phyloP scores from a whole-genome alignment of 2,113 vertebrate species.

The Thunnus thynnus region DNA sequence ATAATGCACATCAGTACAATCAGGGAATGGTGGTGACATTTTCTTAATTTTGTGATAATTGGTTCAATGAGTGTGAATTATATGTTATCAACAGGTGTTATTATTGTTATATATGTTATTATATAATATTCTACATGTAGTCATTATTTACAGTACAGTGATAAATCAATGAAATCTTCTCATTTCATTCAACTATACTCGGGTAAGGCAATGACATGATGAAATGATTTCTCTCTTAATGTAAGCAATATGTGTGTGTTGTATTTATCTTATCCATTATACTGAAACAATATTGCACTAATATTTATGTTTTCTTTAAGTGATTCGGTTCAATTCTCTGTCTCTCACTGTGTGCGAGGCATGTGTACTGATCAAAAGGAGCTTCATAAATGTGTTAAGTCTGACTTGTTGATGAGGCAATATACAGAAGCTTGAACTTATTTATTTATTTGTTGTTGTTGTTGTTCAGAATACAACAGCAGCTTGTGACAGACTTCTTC shows the following conservation, averaged over 20 bases:
- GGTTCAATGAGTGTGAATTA: neutral
- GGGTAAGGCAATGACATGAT: too few species aligned
- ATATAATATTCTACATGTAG: too few species aligned
- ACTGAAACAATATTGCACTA: neutral
- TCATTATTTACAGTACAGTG: neutral
- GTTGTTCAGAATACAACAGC: neutral
- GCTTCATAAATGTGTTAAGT: neutral
- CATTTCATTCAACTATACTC: neutral
- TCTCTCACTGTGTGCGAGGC: neutral
- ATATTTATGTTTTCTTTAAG: neutral
- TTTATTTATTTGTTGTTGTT: too few species aligned
- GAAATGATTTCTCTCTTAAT: neutral
- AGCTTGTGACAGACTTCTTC: neutral
- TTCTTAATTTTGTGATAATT: neutral
- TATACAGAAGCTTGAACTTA: neutral
- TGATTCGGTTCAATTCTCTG: neutral
- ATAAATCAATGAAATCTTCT: conserved; percentile 16
- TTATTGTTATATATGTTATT: too few species aligned
- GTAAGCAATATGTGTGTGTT: neutral
- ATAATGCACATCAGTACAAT: neutral
- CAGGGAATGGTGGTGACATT: neutral
- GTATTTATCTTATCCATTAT: neutral
- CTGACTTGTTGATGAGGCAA: neutral
- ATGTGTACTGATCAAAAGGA: neutral
- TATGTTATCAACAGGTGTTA: neutral